A percentile compares a stretch with the other conserved stretches of the same genome.
Conservation (phyloP, 2,797 vertebrate species). For the Echiichthys vipera region DNA sequence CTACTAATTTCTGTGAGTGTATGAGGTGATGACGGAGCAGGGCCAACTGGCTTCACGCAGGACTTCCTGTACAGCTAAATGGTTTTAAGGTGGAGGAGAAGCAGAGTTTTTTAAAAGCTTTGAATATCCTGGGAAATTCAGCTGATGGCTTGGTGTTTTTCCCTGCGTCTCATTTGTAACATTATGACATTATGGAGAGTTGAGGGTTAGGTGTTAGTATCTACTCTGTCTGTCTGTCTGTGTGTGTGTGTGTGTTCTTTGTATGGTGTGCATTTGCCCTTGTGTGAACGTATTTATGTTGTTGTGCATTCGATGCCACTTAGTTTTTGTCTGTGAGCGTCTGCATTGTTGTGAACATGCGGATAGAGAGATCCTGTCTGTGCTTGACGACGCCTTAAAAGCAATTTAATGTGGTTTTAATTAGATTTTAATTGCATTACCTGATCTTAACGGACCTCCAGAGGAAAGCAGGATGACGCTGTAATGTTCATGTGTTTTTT, state of each 20-base stretch:
- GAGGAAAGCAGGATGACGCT: constrained; percentile 33
- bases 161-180: background rate
- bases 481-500: constrained; percentile 14
- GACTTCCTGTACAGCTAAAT: constrained; percentile 54
- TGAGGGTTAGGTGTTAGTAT: background rate
- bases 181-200: background rate
- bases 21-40: constrained; percentile 69
- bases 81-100: constrained; percentile 40
- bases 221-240: background rate
- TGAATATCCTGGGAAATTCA: constrained; percentile 35
- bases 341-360: constrained; percentile 20
- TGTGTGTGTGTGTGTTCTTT: background rate
- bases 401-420: constrained; percentile 68
- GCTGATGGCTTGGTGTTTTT: constrained; percentile 3
- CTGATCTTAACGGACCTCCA: constrained; percentile 70
- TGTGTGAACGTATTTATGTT: background rate
- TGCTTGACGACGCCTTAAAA: constrained; percentile 51
- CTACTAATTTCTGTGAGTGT: constrained; percentile 49
- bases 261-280: background rate
- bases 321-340: background rate
- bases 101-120: background rate
- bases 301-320: background rate
- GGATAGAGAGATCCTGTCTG: constrained; percentile 61
- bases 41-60: constrained; percentile 59
- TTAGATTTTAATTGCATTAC: constrained; percentile 75